phyloP scores from a whole-genome alignment of 2,113 vertebrate species.

The Stercorarius parasiticus region DNA sequence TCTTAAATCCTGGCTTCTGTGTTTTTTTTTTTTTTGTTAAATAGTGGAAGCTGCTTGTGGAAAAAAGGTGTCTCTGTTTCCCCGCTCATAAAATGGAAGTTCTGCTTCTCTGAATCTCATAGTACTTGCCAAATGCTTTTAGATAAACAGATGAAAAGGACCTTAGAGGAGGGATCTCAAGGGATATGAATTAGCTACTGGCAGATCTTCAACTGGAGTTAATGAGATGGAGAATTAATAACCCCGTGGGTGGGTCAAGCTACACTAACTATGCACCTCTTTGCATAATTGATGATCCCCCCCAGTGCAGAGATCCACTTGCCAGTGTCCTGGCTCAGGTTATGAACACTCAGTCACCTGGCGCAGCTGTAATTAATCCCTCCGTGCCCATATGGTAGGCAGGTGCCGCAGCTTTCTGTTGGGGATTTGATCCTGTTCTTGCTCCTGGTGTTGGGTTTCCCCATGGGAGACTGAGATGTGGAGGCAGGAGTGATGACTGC shows the following conservation, averaged over 20 bases:
- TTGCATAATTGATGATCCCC: conserved; percentile 49
- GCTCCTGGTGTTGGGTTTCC: conserved; percentile 68
- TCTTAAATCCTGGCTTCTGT: background rate
- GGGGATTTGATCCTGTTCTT: conserved; percentile 47
- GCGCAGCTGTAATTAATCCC: conserved; percentile 57
- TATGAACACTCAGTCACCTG: conserved; percentile 11
- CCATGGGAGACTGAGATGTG: background rate
- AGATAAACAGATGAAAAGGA: background rate
- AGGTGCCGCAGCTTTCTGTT: background rate
- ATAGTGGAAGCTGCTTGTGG: background rate
- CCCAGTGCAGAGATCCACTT: background rate
- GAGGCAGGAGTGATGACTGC: background rate
- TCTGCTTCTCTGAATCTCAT: background rate
- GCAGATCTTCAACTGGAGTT: background rate
- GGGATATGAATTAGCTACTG: background rate
- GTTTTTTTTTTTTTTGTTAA: background rate
- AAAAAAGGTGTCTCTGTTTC: background rate
- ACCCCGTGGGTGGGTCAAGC: background rate
- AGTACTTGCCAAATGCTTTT: background rate
- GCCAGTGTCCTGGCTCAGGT: background rate
- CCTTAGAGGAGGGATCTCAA: background rate
- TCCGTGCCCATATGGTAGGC: conserved; percentile 50
- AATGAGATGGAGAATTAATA: conserved; percentile 18
- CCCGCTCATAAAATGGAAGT: background rate
- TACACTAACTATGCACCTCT: background rate